Conservation (phyloP, 2,888 invertebrate species). For the Neoscelio sp. region DNA sequence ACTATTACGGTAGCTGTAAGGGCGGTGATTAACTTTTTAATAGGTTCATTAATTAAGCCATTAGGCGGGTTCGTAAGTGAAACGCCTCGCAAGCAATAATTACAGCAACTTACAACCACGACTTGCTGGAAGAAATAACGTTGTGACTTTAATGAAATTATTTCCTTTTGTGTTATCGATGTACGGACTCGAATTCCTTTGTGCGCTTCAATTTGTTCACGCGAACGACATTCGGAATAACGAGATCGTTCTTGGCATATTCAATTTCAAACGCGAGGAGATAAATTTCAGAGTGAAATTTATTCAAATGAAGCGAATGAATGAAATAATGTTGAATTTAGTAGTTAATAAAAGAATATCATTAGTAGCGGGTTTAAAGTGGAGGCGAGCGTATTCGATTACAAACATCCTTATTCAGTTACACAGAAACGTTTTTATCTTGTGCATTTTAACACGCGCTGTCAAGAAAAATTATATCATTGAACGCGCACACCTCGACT, state of each 20-base stretch:
- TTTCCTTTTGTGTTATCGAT: constrained; percentile 38
- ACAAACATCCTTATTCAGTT: constrained; percentile 43
- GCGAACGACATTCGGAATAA: constrained; percentile 26
- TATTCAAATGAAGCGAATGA: no score
- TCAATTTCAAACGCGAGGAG: constrained; percentile 19
- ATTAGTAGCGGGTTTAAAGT: constrained; percentile 21
- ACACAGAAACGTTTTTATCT: constrained; percentile 35
- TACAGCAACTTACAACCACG: constrained; percentile 48
- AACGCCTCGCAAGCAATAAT: constrained; percentile 53
- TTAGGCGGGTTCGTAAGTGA: constrained; percentile 62
- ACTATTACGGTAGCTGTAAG: constrained; percentile 53
- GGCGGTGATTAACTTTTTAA: constrained; percentile 69
- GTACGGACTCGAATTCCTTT: constrained; percentile 3
- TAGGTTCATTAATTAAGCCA: constrained; percentile 70
- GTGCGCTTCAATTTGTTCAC: constrained; percentile 35
- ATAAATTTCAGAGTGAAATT: no score
- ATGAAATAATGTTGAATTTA: no score
- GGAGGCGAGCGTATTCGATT: constrained; percentile 7
- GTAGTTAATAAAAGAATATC: no score
- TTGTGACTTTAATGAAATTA: constrained; percentile 35
- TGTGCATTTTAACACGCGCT: constrained; percentile 12
- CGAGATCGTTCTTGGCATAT: constrained; percentile 17
- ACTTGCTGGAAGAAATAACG: constrained; percentile 40
- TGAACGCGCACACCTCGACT: constrained; percentile 15
- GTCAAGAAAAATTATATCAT: constrained; percentile 47